A percentile compares a stretch with the other conserved stretches of the same genome.
Conservation (phyloP, 2,888 invertebrate genomes). For the Hymenopus coronatus region DNA sequence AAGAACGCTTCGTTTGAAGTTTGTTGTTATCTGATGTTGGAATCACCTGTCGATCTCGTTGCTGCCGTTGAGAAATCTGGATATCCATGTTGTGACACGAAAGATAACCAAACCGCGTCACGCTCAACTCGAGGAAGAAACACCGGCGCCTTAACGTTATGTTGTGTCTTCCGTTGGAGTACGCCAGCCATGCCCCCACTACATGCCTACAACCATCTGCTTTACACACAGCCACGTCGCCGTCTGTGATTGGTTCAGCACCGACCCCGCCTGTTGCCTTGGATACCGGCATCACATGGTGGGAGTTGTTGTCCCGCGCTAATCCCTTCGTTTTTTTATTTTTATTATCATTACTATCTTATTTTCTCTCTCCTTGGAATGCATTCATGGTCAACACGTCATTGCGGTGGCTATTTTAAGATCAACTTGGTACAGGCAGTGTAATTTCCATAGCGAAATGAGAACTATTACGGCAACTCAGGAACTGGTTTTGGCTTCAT, state of each 20-base stretch:
- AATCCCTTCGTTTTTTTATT: background rate
- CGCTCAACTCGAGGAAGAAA: background rate
- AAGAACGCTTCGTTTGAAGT: background rate
- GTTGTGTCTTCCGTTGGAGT: background rate
- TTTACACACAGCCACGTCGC: constrained; percentile 6
- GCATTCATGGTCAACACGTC: background rate
- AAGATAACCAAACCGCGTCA: background rate
- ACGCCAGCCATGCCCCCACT: background rate
- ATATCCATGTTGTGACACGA: background rate
- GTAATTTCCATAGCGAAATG: background rate
- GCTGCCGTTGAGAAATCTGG: background rate
- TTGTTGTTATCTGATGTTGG: background rate
- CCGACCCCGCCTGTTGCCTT: constrained; percentile 20
- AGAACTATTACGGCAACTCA: background rate
- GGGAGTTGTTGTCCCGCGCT: background rate
- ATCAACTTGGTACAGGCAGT: background rate
- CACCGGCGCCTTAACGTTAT: background rate
- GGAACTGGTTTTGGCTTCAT: no score
- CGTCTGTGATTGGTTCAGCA: background rate
- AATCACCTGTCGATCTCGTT: background rate
- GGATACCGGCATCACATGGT: background rate
- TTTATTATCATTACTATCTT: no score
- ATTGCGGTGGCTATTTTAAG: background rate
- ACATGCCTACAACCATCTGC: background rate
- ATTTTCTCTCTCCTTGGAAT: background rate